Conservation (phyloP, 2,113 vertebrate species). For the Apeltes quadracus region DNA sequence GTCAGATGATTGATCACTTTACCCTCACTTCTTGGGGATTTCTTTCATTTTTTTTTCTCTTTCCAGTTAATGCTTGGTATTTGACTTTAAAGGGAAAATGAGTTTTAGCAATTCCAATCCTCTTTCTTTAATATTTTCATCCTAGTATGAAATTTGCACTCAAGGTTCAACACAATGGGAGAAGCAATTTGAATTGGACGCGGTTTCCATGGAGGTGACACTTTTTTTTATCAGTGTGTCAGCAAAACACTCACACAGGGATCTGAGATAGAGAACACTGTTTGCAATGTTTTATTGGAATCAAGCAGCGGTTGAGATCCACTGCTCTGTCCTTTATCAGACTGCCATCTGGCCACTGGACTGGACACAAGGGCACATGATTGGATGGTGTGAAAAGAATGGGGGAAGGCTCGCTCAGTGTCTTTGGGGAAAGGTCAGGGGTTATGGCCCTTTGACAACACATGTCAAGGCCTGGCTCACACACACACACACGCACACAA, state of each 20-base stretch:
- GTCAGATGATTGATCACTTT: constrained; percentile 67
- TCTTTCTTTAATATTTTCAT: constrained; percentile 57
- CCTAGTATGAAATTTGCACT: constrained; percentile 59
- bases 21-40: constrained; percentile 50
- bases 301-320: constrained; percentile 19
- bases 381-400: constrained; percentile 78
- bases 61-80: constrained; percentile 63
- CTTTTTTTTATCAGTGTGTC: constrained; percentile 1
- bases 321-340: too few relatives aligned
- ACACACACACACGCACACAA: constrained; percentile 53
- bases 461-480: constrained; percentile 82
- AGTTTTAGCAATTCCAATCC: constrained; percentile 53
- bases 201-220: constrained; percentile 18
- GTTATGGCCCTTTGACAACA: constrained; percentile 83
- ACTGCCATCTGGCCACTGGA: constrained; percentile 79
- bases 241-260: background rate
- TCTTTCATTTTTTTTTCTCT: constrained; percentile 39
- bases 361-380: constrained; percentile 75
- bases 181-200: constrained; percentile 9
- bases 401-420: constrained; percentile 78
- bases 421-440: constrained; percentile 83
- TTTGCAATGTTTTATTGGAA: constrained; percentile 6
- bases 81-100: constrained; percentile 51
- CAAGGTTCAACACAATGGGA: constrained; percentile 45
- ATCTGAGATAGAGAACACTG: constrained; percentile 2